Base-by-base conservation (phyloP, 1,140 invertebrate genomes). In the Thaumatotibia leucotreta region DNA sequence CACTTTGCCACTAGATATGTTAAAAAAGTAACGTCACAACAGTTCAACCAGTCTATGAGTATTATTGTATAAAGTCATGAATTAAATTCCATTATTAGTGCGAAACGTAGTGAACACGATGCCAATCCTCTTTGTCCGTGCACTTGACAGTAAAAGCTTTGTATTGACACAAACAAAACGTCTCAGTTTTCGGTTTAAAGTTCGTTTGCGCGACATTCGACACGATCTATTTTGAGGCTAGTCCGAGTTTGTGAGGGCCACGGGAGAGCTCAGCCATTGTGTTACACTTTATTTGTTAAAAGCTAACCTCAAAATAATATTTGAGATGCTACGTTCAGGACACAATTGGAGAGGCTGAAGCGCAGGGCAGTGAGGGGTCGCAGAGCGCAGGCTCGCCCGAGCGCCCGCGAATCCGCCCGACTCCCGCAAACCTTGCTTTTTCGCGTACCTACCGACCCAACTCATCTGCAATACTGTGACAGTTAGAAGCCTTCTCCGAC, bases 101-200 rank as follows among this genome's bases (percentile, higher is more conserved):
- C 50, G 64, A 68, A 78, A 79, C 75, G 77, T 71, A 78, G 74
- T 71, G 67, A 72, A 72, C 74, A 74, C 70, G 79, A 75, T 72
- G 70, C 65, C 68, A 76, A 80, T 86, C 80, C 88, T 80, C 88
- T 90, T 89, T 89, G 88, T 90, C 86, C 85, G 82, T 90, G 84
- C 83, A 90, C 86, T 89, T 84, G 86, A 90, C 67, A 90, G 83
- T 81, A 88, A 86, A 77, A 90, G 85, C 84, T 90, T 90, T 81
- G 88, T 90, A 90, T 90, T 90, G 88, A 90, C 86, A 90, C 88
- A 90, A 87, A 90, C 83, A 86, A 90, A 90, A 83, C 88, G 85
- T 84, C 85, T 83, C 63, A 90, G 73, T 82, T 90, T 90, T 58
- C 85, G 80, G 69, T 79, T 84, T 66, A 90, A 73, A 67, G 77